Base-by-base conservation (phyloP, 1,140 invertebrate species). In the Drosophila lacertosa region DNA sequence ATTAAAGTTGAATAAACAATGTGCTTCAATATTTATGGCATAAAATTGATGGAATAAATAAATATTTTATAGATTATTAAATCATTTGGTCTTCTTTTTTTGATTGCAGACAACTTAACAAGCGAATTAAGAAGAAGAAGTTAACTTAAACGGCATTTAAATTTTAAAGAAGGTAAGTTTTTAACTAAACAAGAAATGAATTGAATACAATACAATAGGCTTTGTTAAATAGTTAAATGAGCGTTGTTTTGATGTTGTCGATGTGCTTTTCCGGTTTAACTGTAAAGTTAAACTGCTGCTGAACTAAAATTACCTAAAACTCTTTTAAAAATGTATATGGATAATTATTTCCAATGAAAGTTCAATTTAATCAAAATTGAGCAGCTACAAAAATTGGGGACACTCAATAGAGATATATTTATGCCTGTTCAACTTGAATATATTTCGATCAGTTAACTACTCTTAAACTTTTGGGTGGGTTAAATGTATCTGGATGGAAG, bases 81-180 rank as follows among this genome's bases (percentile, higher is more conserved):
- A 18, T 13, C 10, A 50, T 3, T 10, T 7, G 15, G 50, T 39
- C 7, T 5, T 45, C 6, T 3, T 45, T 45, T 45, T 45, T 18
- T 7, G 16, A 35, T 51, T 51, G 10, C 48, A 51, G 48, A n/a
- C 48, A 35, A n/a, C 48, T 18, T 29, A 29, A 35, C 29, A 33
- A 33, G 16, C 10, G 16, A 35, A 35, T 35, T 11, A 1, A 13
- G 11, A 20, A 13, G 11, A 35, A n/a, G 6, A 13, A 51, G 13
- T 11, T 3, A 33, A 51, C 29, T 50, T 16, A 51, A 51, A 7
- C 32, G 4, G 2, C 0, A 35, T 1, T 20, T 11, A 7, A 7
- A n/a, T 6, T 2, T n/a, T n/a, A n/a, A n/a, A n/a, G n/a, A 22
- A 35, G 32, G 48, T 51, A 35, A 35, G 48, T 35, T 20, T n/a